Evolutionary conservation across 2,113 vertebrate genomes (phyloP).

Genomic region (Gyps fulvus): DNA sequence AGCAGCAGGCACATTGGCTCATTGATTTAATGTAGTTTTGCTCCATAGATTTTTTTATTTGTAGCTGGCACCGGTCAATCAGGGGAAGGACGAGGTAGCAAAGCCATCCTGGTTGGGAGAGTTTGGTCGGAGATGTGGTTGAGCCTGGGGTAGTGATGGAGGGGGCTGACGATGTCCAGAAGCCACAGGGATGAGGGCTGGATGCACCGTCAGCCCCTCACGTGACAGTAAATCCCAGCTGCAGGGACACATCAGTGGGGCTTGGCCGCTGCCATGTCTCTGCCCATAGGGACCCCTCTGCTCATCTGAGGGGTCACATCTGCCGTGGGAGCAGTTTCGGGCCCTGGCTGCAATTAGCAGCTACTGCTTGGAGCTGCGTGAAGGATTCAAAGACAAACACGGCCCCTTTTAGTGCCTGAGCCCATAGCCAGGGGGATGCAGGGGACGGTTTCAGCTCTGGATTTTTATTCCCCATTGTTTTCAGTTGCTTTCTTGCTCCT

Average conservation of each 20-base stretch:
- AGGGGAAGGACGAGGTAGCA: neutral
- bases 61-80: neutral
- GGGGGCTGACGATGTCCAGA: rapidly evolving
- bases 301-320: neutral
- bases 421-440: neutral
- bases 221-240: neutral
- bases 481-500: neutral
- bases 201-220: rapidly evolving
- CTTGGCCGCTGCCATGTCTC: rapidly evolving
- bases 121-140: rapidly evolving
- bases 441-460: neutral
- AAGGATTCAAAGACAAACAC: neutral
- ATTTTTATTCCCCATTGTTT: neutral
- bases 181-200: neutral
- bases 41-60: neutral
- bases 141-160: rapidly evolving
- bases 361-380: neutral
- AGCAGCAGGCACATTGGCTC: neutral
- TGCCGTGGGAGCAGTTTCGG: rapidly evolving
- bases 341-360: neutral
- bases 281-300: rapidly evolving
- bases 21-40: conserved; percentile 1
- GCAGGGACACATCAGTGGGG: neutral
- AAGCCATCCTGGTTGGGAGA: neutral
- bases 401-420: neutral